These are phyloP conservation scores for Sebastes glaucus DNA, from an alignment of 2,797 vertebrate genomes.

Conservation along the genomic window DNA sequence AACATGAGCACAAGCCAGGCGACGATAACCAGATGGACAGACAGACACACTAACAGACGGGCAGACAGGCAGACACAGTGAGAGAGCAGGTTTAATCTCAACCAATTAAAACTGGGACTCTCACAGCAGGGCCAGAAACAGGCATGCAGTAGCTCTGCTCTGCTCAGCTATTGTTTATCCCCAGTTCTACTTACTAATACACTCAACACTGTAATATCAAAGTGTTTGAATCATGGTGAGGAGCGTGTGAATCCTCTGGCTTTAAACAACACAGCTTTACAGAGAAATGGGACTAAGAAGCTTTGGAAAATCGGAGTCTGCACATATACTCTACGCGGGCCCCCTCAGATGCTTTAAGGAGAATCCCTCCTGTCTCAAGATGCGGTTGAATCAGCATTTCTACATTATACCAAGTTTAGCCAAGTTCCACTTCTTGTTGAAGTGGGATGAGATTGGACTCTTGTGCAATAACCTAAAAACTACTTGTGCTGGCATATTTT, in stretches of 20 bases:
- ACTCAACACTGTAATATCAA: constrained; percentile 5
- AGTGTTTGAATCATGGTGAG: constrained; percentile 8
- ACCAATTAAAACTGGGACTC: constrained; percentile 44
- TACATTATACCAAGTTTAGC: constrained; percentile 9
- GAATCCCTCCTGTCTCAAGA: constrained; percentile 5
- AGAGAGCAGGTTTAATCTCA: constrained; percentile 32
- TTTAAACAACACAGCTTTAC: constrained; percentile 16
- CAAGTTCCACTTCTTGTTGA: neutral
- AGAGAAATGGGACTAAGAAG: neutral
- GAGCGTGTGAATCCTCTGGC: neutral
- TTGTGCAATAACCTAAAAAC: constrained; percentile 6
- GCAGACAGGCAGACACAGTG: neutral
- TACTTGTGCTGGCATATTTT: neutral
- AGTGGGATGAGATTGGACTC: constrained; percentile 8
- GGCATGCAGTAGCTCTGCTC: constrained; percentile 1
- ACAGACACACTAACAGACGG: constrained; percentile 25
- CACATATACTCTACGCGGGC: neutral
- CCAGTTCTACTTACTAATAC: constrained; percentile 1
- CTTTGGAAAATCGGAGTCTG: constrained; percentile 12
- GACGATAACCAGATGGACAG: constrained; percentile 24
- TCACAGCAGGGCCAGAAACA: constrained; percentile 37
- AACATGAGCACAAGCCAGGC: constrained; percentile 20
- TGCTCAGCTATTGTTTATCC: constrained; percentile 22
- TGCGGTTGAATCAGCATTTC: constrained; percentile 28
- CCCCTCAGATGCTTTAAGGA: neutral